Evolutionary conservation across 2,888 invertebrate genomes (phyloP).

Genomic region (Aquatica leii): DNA sequence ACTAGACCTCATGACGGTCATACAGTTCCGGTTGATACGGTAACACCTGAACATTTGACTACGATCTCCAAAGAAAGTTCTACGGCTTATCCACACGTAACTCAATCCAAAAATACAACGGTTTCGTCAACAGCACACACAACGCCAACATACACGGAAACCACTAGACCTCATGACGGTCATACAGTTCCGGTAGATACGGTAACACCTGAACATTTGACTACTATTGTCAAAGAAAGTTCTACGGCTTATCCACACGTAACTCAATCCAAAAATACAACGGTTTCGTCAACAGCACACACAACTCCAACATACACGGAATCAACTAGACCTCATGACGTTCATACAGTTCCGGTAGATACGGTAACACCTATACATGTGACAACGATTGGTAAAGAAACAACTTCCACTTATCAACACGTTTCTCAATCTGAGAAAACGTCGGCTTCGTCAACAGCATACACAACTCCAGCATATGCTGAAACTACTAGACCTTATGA

Average conservation of each 20-base stretch:
- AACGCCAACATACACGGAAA: neutral
- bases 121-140: conserved; percentile 7
- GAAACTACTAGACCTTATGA: neutral
- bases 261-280: neutral
- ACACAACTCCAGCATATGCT: neutral
- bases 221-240: neutral
- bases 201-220: neutral
- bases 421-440: too few species aligned
- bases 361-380: neutral
- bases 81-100: too few species aligned
- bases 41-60: neutral
- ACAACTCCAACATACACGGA: conserved; percentile 4
- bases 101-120: neutral
- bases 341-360: conserved; percentile 6
- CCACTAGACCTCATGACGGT: neutral
- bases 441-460: neutral
- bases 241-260: neutral
- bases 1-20: neutral
- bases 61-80: neutral
- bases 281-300: neutral
- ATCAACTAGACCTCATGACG: neutral
- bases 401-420: neutral
- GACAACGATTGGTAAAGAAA: neutral
- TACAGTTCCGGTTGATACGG: neutral
- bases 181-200: conserved; percentile 3